phyloP scores from a whole-genome alignment of 2,888 invertebrate genomes.

The Orchesella flavescens region DNA sequence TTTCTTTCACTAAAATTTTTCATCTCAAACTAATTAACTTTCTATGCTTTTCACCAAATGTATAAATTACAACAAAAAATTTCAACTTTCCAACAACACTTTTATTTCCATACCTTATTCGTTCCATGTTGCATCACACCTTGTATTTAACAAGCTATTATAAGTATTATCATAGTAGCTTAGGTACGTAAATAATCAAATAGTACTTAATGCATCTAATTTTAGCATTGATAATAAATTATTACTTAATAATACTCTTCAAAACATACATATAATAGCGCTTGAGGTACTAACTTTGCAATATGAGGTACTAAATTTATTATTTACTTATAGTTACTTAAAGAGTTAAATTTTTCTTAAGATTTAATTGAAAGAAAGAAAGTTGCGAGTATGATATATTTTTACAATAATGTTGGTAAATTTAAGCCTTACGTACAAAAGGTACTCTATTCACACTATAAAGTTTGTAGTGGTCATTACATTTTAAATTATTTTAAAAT shows the following conservation, averaged over 20 bases:
- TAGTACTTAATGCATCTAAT: neutral
- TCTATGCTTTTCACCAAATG: neutral
- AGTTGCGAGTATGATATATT: too few relatives aligned
- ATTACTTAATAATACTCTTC: neutral
- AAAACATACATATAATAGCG: neutral
- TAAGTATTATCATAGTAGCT: neutral
- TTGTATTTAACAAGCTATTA: neutral
- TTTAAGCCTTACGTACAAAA: too few relatives aligned
- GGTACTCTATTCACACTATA: too few relatives aligned
- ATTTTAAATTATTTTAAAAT: too few relatives aligned
- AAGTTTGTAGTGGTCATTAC: too few relatives aligned
- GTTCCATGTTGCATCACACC: constrained; percentile 11
- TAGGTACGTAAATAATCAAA: constrained; percentile 21
- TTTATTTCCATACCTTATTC: neutral
- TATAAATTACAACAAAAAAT: neutral
- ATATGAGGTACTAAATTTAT: neutral
- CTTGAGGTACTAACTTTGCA: constrained; percentile 16
- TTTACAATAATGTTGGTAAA: too few relatives aligned
- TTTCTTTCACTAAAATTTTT: too few relatives aligned
- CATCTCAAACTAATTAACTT: too few relatives aligned
- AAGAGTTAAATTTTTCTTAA: too few relatives aligned
- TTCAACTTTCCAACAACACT: neutral
- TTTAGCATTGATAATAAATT: neutral
- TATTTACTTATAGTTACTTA: too few relatives aligned
- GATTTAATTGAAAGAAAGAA: too few relatives aligned